Conservation (phyloP, 2,888 invertebrate genomes). For the Cristatella mucedo region DNA sequence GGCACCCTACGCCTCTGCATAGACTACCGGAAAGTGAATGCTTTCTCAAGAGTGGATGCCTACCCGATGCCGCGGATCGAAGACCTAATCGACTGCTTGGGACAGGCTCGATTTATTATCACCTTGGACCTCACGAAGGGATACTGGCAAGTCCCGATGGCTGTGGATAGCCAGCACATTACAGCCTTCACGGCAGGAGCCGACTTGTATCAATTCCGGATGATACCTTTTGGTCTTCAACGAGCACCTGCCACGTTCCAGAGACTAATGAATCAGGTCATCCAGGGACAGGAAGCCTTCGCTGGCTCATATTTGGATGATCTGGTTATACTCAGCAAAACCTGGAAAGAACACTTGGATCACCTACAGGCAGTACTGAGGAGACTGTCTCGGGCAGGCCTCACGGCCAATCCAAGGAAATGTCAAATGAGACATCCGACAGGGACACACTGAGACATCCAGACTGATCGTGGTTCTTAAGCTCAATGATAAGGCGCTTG, state of each 20-base stretch:
- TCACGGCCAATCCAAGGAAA: constrained; percentile 12
- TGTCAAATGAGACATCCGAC: constrained; percentile 13
- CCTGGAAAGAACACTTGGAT: constrained; percentile 12
- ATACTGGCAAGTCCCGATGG: constrained; percentile 9
- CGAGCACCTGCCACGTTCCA: too few species aligned
- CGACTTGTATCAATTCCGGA: constrained; percentile 13
- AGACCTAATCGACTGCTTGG: constrained; percentile 11
- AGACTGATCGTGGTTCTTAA: too few species aligned
- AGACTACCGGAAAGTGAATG: constrained; percentile 15
- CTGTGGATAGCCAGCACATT: constrained; percentile 8
- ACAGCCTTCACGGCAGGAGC: constrained; percentile 14
- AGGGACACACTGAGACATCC: too few species aligned
- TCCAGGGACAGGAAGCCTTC: too few species aligned
- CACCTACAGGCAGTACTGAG: constrained; percentile 13
- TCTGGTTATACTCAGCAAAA: constrained; percentile 12
- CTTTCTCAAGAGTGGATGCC: constrained; percentile 6
- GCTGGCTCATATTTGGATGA: too few species aligned
- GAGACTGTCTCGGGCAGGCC: constrained; percentile 9
- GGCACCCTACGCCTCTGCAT: constrained; percentile 13
- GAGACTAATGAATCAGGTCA: too few species aligned
- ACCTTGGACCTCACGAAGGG: constrained; percentile 13
- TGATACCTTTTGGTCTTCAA: constrained; percentile 14
- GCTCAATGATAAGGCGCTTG: too few species aligned
- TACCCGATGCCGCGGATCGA: constrained; percentile 14
- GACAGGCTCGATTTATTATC: constrained; percentile 13